Evolutionary conservation across 2,888 invertebrate genomes (phyloP).

Genomic region (Eupithecia inturbata): DNA sequence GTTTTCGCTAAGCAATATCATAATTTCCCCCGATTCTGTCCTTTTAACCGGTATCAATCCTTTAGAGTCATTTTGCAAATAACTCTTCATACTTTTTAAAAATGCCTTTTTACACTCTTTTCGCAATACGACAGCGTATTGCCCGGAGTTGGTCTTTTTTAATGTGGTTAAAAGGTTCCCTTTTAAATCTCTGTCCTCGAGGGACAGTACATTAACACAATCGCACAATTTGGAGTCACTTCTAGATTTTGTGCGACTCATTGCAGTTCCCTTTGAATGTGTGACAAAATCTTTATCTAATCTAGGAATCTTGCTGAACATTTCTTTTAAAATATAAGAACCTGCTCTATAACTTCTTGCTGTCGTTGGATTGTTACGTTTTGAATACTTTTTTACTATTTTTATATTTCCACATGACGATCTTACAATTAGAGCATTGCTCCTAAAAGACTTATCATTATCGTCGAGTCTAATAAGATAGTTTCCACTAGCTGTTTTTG

Average conservation of each 20-base stretch:
- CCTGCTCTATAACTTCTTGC: not conserved
- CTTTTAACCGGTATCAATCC: conserved; percentile 55
- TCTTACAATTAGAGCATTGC: conserved; percentile 59
- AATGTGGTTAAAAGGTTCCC: conserved; percentile 48
- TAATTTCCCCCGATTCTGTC: conserved; percentile 58
- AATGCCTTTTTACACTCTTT: conserved; percentile 61
- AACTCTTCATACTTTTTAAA: conserved; percentile 57
- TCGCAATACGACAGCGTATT: conserved; percentile 57
- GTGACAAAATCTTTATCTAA: conserved; percentile 31
- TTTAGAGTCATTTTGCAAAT: conserved; percentile 50
- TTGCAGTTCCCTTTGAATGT: conserved; percentile 17
- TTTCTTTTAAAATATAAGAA: conserved; percentile 46
- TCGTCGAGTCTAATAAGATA: conserved; percentile 56
- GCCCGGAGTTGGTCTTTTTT: conserved; percentile 57
- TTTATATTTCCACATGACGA: conserved; percentile 61
- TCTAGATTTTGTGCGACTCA: conserved; percentile 46
- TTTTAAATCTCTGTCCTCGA: conserved; percentile 44
- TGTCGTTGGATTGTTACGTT: not conserved
- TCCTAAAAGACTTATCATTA: conserved; percentile 27
- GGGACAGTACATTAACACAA: conserved; percentile 47
- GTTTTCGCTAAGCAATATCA: conserved; percentile 49
- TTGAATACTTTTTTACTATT: conserved; percentile 45
- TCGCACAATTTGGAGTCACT: conserved; percentile 58
- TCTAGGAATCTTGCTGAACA: conserved; percentile 47
- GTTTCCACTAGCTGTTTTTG: conserved; percentile 55